Evolutionary conservation across 2,888 invertebrate genomes (phyloP).

Genomic region (Ommatoiulus sabulosus): DNA sequence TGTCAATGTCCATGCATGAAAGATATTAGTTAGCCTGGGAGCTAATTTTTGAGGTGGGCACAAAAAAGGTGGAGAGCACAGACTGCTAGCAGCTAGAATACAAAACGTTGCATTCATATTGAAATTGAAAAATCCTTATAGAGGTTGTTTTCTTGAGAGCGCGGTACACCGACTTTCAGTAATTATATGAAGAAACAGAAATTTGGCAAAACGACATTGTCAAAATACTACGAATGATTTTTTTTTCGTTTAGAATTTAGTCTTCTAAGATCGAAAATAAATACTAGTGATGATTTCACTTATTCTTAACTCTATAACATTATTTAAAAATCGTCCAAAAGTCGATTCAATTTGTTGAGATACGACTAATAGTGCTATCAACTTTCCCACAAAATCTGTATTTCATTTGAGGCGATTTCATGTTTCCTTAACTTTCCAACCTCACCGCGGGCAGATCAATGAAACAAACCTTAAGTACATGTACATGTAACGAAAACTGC

Average conservation of each 20-base stretch:
- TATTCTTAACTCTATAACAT: too few species aligned
- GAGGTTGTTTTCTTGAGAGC: background rate
- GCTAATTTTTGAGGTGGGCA: constrained; percentile 8
- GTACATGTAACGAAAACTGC: background rate
- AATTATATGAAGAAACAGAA: background rate
- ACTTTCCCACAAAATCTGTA: background rate
- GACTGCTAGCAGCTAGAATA: background rate
- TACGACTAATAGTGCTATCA: too few species aligned
- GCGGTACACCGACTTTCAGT: background rate
- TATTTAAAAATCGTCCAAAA: too few species aligned
- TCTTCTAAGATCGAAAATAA: too few species aligned
- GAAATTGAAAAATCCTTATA: background rate
- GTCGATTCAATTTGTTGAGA: too few species aligned
- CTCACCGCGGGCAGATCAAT: background rate
- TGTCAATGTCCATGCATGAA: constrained; percentile 41
- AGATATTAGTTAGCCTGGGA: constrained; percentile 3
- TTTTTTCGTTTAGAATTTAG: too few species aligned
- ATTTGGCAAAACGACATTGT: background rate
- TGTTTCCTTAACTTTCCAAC: background rate
- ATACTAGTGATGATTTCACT: too few species aligned
- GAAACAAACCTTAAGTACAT: background rate
- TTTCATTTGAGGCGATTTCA: background rate
- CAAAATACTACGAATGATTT: too few species aligned
- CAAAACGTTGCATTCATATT: constrained; percentile 10
- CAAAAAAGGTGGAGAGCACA: constrained; percentile 28